Evolutionary conservation across 2,797 vertebrate genomes (phyloP), one percentile per base, ranked within the genome.

Genomic region (Coendou prehensilis): DNA sequence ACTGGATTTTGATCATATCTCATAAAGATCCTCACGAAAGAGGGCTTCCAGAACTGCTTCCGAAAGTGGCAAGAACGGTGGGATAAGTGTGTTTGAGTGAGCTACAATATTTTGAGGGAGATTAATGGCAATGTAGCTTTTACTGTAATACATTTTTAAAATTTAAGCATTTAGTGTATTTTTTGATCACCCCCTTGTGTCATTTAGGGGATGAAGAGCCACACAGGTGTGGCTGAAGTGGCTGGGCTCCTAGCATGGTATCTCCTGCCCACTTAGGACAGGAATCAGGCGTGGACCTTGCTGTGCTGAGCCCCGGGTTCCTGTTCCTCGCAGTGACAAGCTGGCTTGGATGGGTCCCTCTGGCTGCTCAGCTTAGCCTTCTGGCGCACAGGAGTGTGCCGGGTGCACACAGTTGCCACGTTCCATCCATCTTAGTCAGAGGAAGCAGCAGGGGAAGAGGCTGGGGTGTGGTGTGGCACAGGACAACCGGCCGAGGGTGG

Each of bases 251-350:
- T 7, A 47, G 37, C 4, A 2, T 28, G n/a, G 59, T 5, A 11
- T 56, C 56, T 80, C 41, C 69, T 56, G 63, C 22, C n/a, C 4
- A 18, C 59, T 64, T 13, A 7, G 0, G 2, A 14, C 13, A 33
- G 69, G 41, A 47, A 6, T 63, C n/a, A 33, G 59, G 37, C 33
- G 8, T 69, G 20, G 45, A 11, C 0, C 0, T 22, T 11, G 3
- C 26, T 71, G 10, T 47, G 28, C 73, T 56, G 18, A 11, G 47
- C 41, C 84, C 20, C 41, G 71, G 59, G 54, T 59, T 73, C 75
- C 85, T 0, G 0, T 11, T 67, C 41, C 28, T 47, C 64, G 2
- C 18, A 6, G 79, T 45, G 52, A 37, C 11, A 2, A 0, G 2
- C 11, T 11, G 17, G 52, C 5, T 30, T 56, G 52, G 83, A 79